Conservation (phyloP, 2,797 vertebrate genomes). For the Yasuhikotakia modesta region DNA sequence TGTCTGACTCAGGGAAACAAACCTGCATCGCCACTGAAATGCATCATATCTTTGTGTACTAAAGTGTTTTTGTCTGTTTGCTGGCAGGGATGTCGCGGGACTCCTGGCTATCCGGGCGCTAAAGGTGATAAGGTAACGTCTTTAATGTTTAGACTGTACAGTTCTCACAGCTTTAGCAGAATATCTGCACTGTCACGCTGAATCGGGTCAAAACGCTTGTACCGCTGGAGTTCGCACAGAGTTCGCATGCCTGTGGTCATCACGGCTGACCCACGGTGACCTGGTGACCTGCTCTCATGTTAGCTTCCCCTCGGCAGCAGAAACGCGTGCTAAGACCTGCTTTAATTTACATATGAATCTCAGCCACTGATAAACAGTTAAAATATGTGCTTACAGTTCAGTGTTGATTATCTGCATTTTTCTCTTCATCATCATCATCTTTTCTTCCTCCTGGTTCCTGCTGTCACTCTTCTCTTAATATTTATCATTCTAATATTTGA, state of each 20-base stretch:
- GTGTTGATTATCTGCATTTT: no score
- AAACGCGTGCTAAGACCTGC: slow-evolving; percentile 14
- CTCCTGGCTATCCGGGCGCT: slow-evolving; percentile 77
- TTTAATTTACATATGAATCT: background rate
- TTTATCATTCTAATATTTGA: background rate
- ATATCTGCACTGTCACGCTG: slow-evolving; percentile 24
- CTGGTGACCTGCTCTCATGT: slow-evolving; percentile 18
- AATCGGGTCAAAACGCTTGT: slow-evolving; percentile 27
- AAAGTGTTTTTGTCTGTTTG: slow-evolving; percentile 29
- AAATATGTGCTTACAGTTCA: background rate
- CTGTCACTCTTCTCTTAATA: background rate
- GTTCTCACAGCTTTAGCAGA: background rate
- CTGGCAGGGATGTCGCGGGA: slow-evolving; percentile 82
- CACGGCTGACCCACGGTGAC: slow-evolving; percentile 32
- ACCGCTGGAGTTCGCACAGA: slow-evolving; percentile 40
- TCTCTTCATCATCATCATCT: background rate
- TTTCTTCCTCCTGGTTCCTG: background rate
- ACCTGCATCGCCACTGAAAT: background rate
- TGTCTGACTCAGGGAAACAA: background rate
- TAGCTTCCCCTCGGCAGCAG: slow-evolving; percentile 9
- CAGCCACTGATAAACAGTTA: background rate
- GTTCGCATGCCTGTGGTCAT: slow-evolving; percentile 40
- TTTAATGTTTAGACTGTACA: background rate
- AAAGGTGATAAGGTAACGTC: slow-evolving; percentile 85
- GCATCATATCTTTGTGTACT: no score